Percentiles rank a stretch among this genome's conserved stretches.
Conservation (phyloP, 2,113 vertebrate species). For the Macquaria ambigua region DNA sequence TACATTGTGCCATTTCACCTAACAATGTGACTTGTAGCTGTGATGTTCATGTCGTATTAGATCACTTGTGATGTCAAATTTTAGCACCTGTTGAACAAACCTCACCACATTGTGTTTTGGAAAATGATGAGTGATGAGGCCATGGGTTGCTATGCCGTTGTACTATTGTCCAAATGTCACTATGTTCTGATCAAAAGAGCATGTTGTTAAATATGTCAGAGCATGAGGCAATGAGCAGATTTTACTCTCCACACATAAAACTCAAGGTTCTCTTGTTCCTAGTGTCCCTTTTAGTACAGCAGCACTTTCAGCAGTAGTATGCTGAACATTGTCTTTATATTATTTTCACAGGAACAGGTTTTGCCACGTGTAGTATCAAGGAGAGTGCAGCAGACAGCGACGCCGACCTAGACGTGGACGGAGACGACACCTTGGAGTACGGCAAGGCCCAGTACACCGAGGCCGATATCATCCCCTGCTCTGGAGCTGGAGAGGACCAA, state of each 20-base stretch:
- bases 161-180: not conserved
- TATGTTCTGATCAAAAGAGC: not conserved
- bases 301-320: too few species aligned
- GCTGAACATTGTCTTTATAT: not conserved
- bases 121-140: not conserved
- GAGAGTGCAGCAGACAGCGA: conserved; percentile 98
- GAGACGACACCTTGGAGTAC: conserved; percentile 98
- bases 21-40: not conserved
- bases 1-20: too few species aligned
- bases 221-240: not conserved
- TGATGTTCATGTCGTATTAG: not conserved
- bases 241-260: not conserved
- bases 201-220: not conserved
- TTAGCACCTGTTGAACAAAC: not conserved
- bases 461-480: conserved; percentile 98
- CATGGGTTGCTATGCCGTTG: too few species aligned
- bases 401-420: conserved; percentile 97
- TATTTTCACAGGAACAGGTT: conserved; percentile 90
- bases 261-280: not conserved
- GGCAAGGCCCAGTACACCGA: conserved; percentile 99
- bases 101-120: not conserved
- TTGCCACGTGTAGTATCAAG: conserved; percentile 96
- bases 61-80: not conserved
- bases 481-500: conserved; percentile 97
- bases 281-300: too few species aligned